Evolutionary conservation across 2,113 vertebrate species (phyloP).

Genomic region (Dinomys branickii): DNA sequence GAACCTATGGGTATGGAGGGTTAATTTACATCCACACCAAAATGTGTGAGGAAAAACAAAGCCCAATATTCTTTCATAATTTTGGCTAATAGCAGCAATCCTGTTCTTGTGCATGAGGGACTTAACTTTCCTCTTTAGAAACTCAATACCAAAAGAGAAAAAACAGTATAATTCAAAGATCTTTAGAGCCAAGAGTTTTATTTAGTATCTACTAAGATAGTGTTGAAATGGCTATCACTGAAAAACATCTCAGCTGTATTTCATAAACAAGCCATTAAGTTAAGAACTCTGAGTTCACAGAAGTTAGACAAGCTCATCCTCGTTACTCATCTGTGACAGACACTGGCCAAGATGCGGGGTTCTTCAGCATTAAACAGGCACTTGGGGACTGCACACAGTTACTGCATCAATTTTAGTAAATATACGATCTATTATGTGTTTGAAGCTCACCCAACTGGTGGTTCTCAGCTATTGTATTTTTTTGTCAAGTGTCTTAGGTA

Average conservation of each 20-base stretch:
- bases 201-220: slow-evolving; percentile 44
- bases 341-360: not conserved
- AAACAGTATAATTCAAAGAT: not conserved
- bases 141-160: slow-evolving; percentile 49
- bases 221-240: slow-evolving; percentile 38
- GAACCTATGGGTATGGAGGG: not conserved
- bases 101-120: slow-evolving; percentile 1
- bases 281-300: slow-evolving; percentile 53
- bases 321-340: slow-evolving; percentile 32
- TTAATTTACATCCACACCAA: not conserved
- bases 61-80: not conserved
- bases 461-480: slow-evolving; percentile 43
- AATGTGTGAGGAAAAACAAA: slow-evolving; percentile 8
- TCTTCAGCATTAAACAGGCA: slow-evolving; percentile 43
- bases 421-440: slow-evolving; percentile 43
- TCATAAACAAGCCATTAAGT: slow-evolving; percentile 59
- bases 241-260: slow-evolving; percentile 55
- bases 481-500: slow-evolving; percentile 44
- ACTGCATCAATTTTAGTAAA: slow-evolving; percentile 63
- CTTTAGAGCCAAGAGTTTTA: slow-evolving; percentile 44
- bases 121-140: slow-evolving; percentile 27
- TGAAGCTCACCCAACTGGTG: slow-evolving; percentile 15
- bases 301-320: slow-evolving; percentile 37
- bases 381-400: slow-evolving; percentile 38
- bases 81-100: slow-evolving; percentile 45